Percentiles rank a stretch among this genome's conserved stretches.
These are phyloP conservation scores for Pheosia gnoma DNA, from an alignment of 2,888 invertebrate genomes.

Conservation along the genomic window DNA sequence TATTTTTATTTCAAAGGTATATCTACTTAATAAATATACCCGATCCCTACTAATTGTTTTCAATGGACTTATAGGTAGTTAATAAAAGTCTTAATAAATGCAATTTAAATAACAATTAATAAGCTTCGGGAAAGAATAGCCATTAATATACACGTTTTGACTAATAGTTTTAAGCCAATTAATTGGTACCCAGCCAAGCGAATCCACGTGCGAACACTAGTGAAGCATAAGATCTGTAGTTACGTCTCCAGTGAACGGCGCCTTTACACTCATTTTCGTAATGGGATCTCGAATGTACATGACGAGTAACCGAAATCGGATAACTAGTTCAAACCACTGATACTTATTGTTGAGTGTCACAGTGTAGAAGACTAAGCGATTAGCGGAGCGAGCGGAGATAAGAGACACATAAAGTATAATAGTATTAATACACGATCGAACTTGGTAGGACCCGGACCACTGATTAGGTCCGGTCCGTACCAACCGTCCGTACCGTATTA, in stretches of 20 bases:
- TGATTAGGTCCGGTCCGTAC: too few species aligned
- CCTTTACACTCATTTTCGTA: constrained; percentile 21
- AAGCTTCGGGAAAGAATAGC: too few species aligned
- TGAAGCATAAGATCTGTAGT: constrained; percentile 16
- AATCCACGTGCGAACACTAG: constrained; percentile 12
- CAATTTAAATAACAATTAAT: too few species aligned
- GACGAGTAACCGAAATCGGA: background rate
- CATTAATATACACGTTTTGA: background rate
- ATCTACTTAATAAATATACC: too few species aligned
- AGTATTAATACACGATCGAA: too few species aligned
- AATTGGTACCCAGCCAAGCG: background rate
- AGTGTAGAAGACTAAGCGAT: background rate
- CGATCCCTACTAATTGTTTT: too few species aligned
- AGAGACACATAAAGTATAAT: too few species aligned
- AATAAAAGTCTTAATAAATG: too few species aligned
- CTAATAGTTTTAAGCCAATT: background rate
- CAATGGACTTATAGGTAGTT: too few species aligned
- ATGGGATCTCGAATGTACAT: constrained; percentile 16
- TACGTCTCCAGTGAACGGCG: constrained; percentile 31
- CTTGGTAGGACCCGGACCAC: too few species aligned
- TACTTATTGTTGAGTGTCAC: background rate
- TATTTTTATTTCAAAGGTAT: too few species aligned
- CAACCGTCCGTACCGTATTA: too few species aligned
- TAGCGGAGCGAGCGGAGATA: background rate
- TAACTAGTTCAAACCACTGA: constrained; percentile 2